These are phyloP conservation scores for Coluber constrictor DNA, from an alignment of 2,797 vertebrate species.

Conservation along the genomic window DNA sequence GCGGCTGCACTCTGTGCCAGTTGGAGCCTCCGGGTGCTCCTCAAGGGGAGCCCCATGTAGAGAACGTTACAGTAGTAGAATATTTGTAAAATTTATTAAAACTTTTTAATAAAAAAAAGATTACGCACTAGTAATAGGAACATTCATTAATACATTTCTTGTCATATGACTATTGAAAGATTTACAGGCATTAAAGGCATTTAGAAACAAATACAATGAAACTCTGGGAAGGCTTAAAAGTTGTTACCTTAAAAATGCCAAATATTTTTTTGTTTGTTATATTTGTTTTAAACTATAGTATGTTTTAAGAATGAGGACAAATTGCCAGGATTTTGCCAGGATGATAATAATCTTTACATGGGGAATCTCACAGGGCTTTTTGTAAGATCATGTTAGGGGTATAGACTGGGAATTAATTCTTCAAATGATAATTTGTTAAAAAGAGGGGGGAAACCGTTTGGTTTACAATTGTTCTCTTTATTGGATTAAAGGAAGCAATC, in stretches of 20 bases:
- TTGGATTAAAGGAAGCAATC: background rate
- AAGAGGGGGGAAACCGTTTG: background rate
- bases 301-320: slow-evolving; percentile 5
- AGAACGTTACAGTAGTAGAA: no score
- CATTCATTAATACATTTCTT: slow-evolving; percentile 10
- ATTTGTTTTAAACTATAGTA: slow-evolving; percentile 9
- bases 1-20: no score
- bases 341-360: slow-evolving; percentile 18
- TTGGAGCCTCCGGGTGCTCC: no score
- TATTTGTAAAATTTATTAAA: no score
- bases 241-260: slow-evolving; percentile 5
- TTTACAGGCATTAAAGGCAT: slow-evolving; percentile 53
- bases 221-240: slow-evolving; percentile 50
- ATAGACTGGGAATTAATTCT: background rate
- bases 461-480: background rate
- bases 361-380: background rate
- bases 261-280: background rate
- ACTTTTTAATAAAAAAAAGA: background rate
- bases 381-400: background rate
- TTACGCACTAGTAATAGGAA: background rate
- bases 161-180: slow-evolving; percentile 29
- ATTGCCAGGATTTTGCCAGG: slow-evolving; percentile 3
- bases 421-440: background rate
- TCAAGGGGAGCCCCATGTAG: no score
- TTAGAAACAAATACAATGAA: slow-evolving; percentile 55